phyloP scores from a whole-genome alignment of 35 echinoderm and acorn worm genomes.

The Apostichopus japonicus region DNA sequence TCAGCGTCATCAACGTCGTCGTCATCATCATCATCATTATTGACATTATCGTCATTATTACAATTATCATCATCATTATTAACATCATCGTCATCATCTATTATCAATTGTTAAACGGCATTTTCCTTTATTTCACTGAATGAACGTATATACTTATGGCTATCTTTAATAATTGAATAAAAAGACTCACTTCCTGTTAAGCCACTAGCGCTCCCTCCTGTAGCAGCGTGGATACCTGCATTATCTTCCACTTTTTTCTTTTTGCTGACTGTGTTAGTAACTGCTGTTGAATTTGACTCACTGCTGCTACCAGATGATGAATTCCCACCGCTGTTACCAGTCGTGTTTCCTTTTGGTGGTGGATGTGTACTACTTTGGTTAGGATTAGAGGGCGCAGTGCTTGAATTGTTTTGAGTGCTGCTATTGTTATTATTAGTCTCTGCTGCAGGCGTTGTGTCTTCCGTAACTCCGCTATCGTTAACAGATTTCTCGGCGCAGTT shows the following conservation, averaged over 20 bases:
- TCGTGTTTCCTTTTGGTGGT: conserved; percentile 21
- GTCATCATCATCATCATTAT: no score
- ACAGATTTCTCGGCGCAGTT: conserved; percentile 52
- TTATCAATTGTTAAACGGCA: no score
- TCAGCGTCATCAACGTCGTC: no score
- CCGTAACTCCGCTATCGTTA: conserved; percentile 4
- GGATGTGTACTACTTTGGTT: conserved; percentile 16
- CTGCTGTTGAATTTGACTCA: conserved; percentile 20
- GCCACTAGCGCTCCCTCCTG: background rate
- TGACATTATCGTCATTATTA: no score
- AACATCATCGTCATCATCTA: no score
- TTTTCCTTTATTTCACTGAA: no score
- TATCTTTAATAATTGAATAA: background rate
- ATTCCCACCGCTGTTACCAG: conserved; percentile 59
- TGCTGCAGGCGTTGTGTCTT: conserved; percentile 3
- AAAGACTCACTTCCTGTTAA: conserved; percentile 19
- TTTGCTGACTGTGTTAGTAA: conserved; percentile 14
- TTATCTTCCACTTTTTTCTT: conserved; percentile 24
- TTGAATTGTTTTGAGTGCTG: conserved; percentile 41
- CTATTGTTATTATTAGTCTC: conserved; percentile 61
- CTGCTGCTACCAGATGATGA: conserved; percentile 42
- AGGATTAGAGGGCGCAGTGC: conserved; percentile 24
- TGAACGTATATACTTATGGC: no score
- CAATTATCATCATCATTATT: no score
- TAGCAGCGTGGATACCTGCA: conserved; percentile 10